Conservation (phyloP, 2,888 invertebrate genomes). For the Lamellibrachia satsuma region DNA sequence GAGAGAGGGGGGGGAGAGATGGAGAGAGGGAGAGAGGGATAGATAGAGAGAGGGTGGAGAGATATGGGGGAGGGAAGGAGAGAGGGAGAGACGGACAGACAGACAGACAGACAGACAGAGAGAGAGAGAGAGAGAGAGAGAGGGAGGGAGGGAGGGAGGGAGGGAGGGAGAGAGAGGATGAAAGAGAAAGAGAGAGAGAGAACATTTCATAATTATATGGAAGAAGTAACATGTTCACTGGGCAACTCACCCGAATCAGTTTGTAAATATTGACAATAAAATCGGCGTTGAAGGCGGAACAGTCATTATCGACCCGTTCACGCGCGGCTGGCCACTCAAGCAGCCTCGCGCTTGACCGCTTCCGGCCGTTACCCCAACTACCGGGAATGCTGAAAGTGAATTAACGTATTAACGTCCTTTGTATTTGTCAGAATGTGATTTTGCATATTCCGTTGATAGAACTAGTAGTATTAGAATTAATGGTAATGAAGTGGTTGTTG, state of each 20-base stretch:
- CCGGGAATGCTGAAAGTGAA: not conserved
- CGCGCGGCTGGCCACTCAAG: not conserved
- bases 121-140: slow-evolving; percentile 24
- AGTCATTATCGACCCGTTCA: not conserved
- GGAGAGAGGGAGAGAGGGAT: not conserved
- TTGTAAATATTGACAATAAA: not conserved
- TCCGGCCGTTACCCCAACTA: not conserved
- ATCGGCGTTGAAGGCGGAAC: not conserved
- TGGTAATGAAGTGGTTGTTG: too few relatives aligned
- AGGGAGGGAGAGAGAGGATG: slow-evolving; percentile 35
- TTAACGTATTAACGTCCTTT: not conserved
- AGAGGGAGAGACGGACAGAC: not conserved
- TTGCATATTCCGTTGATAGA: too few relatives aligned
- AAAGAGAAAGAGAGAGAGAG: slow-evolving; percentile 55
- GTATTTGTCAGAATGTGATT: too few relatives aligned
- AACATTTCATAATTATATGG: not conserved
- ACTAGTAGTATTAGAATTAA: too few relatives aligned
- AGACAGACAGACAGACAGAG: not conserved
- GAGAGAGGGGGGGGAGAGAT: not conserved
- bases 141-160: not conserved
- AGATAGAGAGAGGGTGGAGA: not conserved
- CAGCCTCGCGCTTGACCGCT: not conserved
- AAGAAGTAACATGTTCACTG: not conserved
- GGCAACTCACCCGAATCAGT: not conserved
- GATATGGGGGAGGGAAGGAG: not conserved